phyloP scores from a whole-genome alignment of 2,797 vertebrate species.

The Phalloptychus januarius region DNA sequence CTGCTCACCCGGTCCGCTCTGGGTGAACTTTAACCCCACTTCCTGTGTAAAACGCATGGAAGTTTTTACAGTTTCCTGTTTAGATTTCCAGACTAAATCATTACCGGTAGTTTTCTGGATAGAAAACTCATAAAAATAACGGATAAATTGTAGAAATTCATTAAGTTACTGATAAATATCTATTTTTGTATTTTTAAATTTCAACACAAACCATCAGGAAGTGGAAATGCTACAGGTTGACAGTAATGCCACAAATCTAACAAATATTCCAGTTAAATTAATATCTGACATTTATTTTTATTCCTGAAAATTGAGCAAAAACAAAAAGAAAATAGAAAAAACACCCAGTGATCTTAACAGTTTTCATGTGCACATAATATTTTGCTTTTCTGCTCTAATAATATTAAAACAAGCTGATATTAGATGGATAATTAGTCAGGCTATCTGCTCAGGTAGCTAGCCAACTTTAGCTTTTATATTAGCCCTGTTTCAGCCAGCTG shows the following conservation, averaged over 20 bases:
- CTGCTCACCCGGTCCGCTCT: neutral
- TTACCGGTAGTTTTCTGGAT: neutral
- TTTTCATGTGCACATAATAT: neutral
- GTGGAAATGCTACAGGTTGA: neutral
- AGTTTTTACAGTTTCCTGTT: neutral
- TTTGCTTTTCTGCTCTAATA: neutral
- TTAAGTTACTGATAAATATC: too few species aligned
- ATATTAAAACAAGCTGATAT: neutral
- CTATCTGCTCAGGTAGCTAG: neutral
- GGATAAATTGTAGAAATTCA: too few species aligned
- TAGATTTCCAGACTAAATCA: neutral
- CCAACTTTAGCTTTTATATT: neutral
- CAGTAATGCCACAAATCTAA: neutral
- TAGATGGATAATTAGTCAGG: neutral
- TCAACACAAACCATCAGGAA: neutral
- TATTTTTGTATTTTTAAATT: too few species aligned
- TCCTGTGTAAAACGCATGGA: neutral
- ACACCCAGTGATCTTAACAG: neutral
- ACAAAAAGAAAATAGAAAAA: neutral
- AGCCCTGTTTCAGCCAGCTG: neutral
- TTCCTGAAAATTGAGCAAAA: neutral
- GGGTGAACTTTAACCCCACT: neutral
- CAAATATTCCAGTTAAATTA: neutral
- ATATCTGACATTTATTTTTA: neutral
- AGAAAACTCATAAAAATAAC: too few species aligned